phyloP scores from a whole-genome alignment of 2,888 invertebrate genomes.

The Stenurella melanura region DNA sequence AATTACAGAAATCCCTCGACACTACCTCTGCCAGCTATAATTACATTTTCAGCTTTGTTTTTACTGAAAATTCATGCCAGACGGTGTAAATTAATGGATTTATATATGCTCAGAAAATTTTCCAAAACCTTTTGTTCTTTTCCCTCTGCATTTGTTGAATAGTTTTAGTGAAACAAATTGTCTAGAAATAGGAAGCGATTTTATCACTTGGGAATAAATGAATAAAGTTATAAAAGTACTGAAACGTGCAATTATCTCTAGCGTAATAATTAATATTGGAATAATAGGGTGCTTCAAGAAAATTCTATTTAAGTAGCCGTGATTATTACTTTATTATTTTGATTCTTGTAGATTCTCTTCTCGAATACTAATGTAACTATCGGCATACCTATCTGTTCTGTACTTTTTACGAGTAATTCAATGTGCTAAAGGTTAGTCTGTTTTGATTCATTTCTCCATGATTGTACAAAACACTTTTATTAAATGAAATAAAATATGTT shows the following conservation, averaged over 20 bases:
- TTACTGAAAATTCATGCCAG: conserved; percentile 58
- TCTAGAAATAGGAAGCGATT: conserved; percentile 25
- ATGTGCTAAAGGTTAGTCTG: too few relatives aligned
- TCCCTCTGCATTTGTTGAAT: conserved; percentile 15
- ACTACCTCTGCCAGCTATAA: conserved; percentile 57
- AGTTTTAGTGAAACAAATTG: conserved; percentile 37
- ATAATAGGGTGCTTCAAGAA: too few relatives aligned
- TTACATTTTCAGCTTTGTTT: conserved; percentile 62
- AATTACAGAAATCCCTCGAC: conserved; percentile 48
- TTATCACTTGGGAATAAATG: conserved; percentile 1
- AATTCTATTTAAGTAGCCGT: too few relatives aligned
- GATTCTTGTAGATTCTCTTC: too few relatives aligned
- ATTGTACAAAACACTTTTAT: too few relatives aligned
- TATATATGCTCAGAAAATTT: conserved; percentile 46
- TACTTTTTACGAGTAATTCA: too few relatives aligned
- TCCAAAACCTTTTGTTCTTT: conserved; percentile 39
- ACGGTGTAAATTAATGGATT: conserved; percentile 60
- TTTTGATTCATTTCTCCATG: too few relatives aligned
- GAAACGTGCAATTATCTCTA: not conserved
- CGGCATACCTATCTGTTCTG: too few relatives aligned
- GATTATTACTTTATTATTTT: too few relatives aligned
- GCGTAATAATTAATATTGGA: not conserved
- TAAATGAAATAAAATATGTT: too few relatives aligned
- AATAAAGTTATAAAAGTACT: conserved; percentile 11
- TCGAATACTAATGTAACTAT: too few relatives aligned